A percentile compares a stretch with the other conserved stretches of the same genome.
phyloP scores from a whole-genome alignment of 2,113 vertebrate genomes.

The Rhinichthys klamathensis region DNA sequence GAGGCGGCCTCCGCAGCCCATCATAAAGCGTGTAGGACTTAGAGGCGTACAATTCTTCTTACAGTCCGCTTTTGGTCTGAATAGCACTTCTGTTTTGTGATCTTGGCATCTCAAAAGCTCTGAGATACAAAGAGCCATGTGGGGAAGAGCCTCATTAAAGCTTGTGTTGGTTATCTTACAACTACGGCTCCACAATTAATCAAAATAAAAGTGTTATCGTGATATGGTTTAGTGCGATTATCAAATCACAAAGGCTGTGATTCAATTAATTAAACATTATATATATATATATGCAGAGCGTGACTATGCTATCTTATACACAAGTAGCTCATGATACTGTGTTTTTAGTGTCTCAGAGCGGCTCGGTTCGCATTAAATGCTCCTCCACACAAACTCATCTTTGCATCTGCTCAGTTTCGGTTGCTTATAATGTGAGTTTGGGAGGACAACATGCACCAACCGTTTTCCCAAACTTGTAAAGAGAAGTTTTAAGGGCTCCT shows the following conservation, averaged over 20 bases:
- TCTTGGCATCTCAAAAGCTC: conserved; percentile 36
- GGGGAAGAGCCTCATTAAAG: neutral
- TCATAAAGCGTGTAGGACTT: conserved; percentile 52
- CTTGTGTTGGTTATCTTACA: neutral
- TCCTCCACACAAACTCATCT: neutral
- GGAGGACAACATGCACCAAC: neutral
- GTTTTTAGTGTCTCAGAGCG: too few relatives aligned
- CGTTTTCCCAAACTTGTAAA: too few relatives aligned
- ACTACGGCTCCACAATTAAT: neutral
- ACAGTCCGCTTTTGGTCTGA: conserved; percentile 44
- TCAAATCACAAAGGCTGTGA: neutral
- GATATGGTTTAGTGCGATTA: neutral
- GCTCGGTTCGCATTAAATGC: neutral
- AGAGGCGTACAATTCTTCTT: conserved; percentile 48
- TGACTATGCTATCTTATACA: neutral
- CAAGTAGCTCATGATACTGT: neutral
- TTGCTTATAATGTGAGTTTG: neutral
- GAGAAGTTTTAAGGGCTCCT: too few relatives aligned
- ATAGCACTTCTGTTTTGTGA: conserved; percentile 57
- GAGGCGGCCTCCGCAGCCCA: neutral
- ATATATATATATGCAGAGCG: neutral
- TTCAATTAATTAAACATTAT: neutral
- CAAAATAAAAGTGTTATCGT: neutral
- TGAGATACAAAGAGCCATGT: conserved; percentile 43
- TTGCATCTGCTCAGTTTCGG: neutral